Percentiles rank a stretch among this genome's conserved stretches.
phyloP scores from a whole-genome alignment of 2,888 invertebrate species.

The Apantesis nais region DNA sequence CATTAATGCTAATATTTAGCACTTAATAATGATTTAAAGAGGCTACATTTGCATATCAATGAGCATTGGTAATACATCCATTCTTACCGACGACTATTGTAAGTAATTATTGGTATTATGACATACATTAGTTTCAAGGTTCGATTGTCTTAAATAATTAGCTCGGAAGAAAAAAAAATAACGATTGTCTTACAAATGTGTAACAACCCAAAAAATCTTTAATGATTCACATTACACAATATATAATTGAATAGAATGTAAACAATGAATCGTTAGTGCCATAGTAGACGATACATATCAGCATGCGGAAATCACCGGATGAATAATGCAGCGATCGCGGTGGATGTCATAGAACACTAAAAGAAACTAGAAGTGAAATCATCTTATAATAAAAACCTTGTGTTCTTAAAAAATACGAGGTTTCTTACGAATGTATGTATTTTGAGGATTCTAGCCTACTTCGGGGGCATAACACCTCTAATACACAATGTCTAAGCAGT shows the following conservation, averaged over 20 bases:
- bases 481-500: not conserved
- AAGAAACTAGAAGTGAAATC: constrained; percentile 8
- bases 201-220: constrained; percentile 8
- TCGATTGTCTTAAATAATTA: not conserved
- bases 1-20: too few species aligned
- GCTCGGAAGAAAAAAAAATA: constrained; percentile 3
- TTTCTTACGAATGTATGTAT: too few species aligned
- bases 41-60: not conserved
- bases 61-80: not conserved
- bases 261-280: constrained; percentile 25
- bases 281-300: constrained; percentile 11
- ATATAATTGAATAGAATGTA: constrained; percentile 20
- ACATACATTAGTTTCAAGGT: constrained; percentile 7
- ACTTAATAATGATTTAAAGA: not conserved
- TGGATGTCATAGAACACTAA: not conserved
- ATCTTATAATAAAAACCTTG: not conserved
- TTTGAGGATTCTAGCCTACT: not conserved
- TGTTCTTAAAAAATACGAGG: not conserved
- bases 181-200: constrained; percentile 9
- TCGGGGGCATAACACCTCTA: not conserved
- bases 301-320: constrained; percentile 14
- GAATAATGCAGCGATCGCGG: constrained; percentile 15
- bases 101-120: constrained; percentile 4
- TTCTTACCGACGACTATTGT: not conserved
- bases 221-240: constrained; percentile 13